These are phyloP conservation scores for Caenorhabditis briggsae DNA, from an alignment of 1,140 invertebrate species.

Conservation along the genomic window DNA sequence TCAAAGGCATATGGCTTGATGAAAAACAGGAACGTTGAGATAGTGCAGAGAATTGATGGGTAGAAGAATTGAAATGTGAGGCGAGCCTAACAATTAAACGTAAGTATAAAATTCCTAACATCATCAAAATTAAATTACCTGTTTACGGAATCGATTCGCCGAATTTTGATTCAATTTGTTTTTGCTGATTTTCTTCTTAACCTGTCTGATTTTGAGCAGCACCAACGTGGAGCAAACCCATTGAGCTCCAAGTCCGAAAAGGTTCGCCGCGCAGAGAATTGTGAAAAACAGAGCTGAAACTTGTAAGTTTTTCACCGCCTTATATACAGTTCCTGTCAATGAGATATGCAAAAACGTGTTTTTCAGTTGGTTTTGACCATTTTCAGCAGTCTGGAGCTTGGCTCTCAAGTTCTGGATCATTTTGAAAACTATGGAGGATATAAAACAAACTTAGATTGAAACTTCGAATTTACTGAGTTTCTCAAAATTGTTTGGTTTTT, in stretches of 20 bases:
- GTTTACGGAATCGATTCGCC: constrained; percentile 74
- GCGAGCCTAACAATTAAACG: constrained; percentile 67
- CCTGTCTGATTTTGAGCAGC: constrained; percentile 71
- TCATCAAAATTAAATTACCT: constrained; percentile 62
- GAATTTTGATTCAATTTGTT: constrained; percentile 75
- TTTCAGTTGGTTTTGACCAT: too few relatives aligned
- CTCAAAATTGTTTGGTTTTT: too few relatives aligned
- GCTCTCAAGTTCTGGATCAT: background rate
- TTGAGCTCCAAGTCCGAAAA: constrained; percentile 69
- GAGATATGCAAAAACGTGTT: too few relatives aligned
- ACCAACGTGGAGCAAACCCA: constrained; percentile 74
- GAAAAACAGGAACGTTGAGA: constrained; percentile 74
- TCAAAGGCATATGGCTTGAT: constrained; percentile 71
- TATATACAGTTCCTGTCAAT: too few relatives aligned
- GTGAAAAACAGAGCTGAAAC: constrained; percentile 65
- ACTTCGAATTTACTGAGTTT: too few relatives aligned
- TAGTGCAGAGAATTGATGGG: constrained; percentile 72
- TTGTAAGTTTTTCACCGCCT: constrained; percentile 15
- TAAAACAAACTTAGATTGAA: too few relatives aligned
- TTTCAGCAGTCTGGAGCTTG: too few relatives aligned
- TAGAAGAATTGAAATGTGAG: constrained; percentile 77
- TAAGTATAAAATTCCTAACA: background rate
- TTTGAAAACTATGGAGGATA: background rate
- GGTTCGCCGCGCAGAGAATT: constrained; percentile 66
- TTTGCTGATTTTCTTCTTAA: constrained; percentile 72